These are phyloP conservation scores for Argyresthia goedartella DNA, from an alignment of 2,888 invertebrate species.

Conservation along the genomic window DNA sequence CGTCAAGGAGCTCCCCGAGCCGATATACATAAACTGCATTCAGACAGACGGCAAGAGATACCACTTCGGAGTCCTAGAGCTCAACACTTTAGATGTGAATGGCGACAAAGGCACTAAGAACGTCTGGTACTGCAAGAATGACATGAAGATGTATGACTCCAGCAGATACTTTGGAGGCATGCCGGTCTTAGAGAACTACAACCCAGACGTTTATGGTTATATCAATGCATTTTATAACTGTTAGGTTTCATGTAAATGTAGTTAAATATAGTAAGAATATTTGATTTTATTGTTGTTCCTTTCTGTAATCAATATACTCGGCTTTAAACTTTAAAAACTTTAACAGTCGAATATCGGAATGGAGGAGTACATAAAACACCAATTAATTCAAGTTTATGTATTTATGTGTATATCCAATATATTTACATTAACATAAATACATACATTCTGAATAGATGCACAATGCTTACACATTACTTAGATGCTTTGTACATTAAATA, in stretches of 20 bases:
- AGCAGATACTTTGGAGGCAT: constrained; percentile 75
- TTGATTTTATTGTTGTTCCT: no score
- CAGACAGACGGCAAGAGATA: constrained; percentile 83
- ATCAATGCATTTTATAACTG: constrained; percentile 85
- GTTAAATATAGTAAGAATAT: no score
- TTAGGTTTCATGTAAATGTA: constrained; percentile 33
- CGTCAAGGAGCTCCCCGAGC: constrained; percentile 77
- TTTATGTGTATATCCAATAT: constrained; percentile 65
- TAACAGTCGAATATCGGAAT: no score
- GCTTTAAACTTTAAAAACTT: no score
- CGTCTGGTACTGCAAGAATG: constrained; percentile 81
- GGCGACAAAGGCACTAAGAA: constrained; percentile 76
- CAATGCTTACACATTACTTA: constrained; percentile 56
- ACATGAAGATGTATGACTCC: constrained; percentile 74
- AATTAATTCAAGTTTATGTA: constrained; percentile 33
- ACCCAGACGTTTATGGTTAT: constrained; percentile 82
- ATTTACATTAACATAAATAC: constrained; percentile 70
- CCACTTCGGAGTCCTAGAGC: constrained; percentile 86
- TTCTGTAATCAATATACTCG: no score
- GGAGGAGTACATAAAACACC: neutral
- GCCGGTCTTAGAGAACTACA: constrained; percentile 80
- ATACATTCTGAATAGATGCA: constrained; percentile 57
- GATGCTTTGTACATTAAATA: constrained; percentile 66
- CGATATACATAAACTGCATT: constrained; percentile 85
- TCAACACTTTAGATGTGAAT: constrained; percentile 82